phyloP scores from a whole-genome alignment of 2,113 vertebrate genomes.

The Tupaia tana region DNA sequence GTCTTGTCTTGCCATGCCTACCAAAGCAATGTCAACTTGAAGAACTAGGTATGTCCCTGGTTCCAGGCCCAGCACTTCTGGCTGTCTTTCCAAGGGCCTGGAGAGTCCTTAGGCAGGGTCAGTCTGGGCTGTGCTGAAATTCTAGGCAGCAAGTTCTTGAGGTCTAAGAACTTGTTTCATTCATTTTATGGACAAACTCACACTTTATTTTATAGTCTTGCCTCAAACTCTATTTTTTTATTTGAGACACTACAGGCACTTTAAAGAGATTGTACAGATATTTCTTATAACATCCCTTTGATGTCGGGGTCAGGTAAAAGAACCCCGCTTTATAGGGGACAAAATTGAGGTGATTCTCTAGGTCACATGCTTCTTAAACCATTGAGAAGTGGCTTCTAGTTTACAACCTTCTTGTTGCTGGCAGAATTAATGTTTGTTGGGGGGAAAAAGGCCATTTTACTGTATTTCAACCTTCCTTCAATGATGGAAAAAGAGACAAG shows the following conservation, averaged over 20 bases:
- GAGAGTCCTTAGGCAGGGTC: not conserved
- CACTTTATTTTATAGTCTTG: not conserved
- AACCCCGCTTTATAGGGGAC: conserved; percentile 23
- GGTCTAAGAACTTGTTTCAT: not conserved
- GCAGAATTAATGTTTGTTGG: conserved; percentile 25
- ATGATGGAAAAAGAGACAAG: not conserved
- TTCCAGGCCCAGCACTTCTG: no score
- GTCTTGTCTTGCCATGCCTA: not conserved
- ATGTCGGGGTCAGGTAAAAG: conserved; percentile 60
- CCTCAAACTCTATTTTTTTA: not conserved
- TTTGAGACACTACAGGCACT: conserved; percentile 32
- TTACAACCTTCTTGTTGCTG: conserved; percentile 3
- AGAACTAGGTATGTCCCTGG: no score
- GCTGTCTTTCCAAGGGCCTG: not conserved
- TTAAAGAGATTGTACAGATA: conserved; percentile 39
- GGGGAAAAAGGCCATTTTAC: not conserved
- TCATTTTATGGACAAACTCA: not conserved
- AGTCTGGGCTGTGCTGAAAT: not conserved
- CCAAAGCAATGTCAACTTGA: not conserved
- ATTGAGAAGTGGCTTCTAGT: conserved; percentile 2
- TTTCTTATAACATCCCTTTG: conserved; percentile 62
- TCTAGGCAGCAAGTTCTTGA: not conserved
- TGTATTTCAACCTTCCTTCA: not conserved
- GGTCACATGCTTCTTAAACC: conserved; percentile 65
- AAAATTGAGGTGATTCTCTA: conserved; percentile 61